Conservation (phyloP, 2,797 vertebrate genomes). For the Tapera naevia region DNA sequence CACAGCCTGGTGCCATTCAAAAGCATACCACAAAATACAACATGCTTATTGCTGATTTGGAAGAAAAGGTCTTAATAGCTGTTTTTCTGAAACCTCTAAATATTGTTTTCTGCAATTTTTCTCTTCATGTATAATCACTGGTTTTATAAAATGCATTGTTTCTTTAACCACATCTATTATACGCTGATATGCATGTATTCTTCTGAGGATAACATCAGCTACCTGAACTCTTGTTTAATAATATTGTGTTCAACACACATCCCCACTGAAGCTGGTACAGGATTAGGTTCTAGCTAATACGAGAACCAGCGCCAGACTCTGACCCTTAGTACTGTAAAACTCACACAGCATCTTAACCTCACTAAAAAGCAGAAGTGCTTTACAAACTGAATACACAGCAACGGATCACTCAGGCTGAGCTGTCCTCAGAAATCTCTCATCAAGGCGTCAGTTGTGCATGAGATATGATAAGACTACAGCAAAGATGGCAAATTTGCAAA, state of each 20-base stretch:
- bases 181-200: background rate
- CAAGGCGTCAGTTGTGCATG: background rate
- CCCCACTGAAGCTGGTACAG: background rate
- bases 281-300: background rate
- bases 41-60: background rate
- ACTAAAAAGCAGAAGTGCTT: background rate
- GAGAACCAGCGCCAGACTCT: background rate
- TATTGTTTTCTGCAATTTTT: background rate
- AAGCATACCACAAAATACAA: background rate
- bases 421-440: background rate
- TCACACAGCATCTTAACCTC: background rate
- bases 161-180: background rate
- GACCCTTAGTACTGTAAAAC: background rate
- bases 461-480: constrained; percentile 4
- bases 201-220: background rate
- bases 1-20: background rate
- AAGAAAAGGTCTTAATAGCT: background rate
- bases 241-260: background rate
- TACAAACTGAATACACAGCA: background rate
- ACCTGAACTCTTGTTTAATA: background rate
- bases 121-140: background rate
- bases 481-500: constrained; percentile 23
- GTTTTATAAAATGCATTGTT: background rate
- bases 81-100: background rate
- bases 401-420: background rate